Percentiles rank a stretch among this genome's conserved stretches.
phyloP scores from a whole-genome alignment of 1,140 invertebrate genomes.

The Penaeus vannamei region DNA sequence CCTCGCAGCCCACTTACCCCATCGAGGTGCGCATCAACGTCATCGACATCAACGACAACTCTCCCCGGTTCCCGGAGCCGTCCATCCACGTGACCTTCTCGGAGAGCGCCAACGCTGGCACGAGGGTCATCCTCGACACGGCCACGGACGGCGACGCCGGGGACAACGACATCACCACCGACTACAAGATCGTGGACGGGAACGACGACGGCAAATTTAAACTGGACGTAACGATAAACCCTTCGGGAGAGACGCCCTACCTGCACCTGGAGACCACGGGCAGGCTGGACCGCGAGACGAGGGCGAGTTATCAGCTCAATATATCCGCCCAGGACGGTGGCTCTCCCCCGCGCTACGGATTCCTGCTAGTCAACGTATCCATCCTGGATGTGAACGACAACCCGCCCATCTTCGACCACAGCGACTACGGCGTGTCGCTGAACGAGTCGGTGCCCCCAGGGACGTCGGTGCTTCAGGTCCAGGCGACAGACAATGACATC shows the following conservation, averaged over 20 bases:
- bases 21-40: conserved; percentile 91
- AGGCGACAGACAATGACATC: conserved; percentile 91
- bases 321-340: conserved; percentile 92
- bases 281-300: conserved; percentile 88
- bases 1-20: conserved; percentile 92
- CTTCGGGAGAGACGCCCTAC: conserved; percentile 89
- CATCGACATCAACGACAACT: conserved; percentile 90
- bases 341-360: conserved; percentile 84
- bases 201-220: conserved; percentile 91
- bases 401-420: conserved; percentile 92
- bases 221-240: conserved; percentile 88
- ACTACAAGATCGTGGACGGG: conserved; percentile 89
- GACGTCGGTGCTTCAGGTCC: conserved; percentile 90
- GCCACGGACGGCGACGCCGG: conserved; percentile 89
- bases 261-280: conserved; percentile 92
- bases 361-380: conserved; percentile 89
- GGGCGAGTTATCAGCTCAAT: conserved; percentile 87
- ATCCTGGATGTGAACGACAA: conserved; percentile 96
- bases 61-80: conserved; percentile 90
- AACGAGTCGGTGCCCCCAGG: conserved; percentile 92
- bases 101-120: conserved; percentile 90
- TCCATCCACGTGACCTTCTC: conserved; percentile 89
- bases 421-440: conserved; percentile 90
- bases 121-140: conserved; percentile 87
- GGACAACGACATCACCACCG: conserved; percentile 87